These are phyloP conservation scores for Margarornis squamiger DNA, from an alignment of 2,797 vertebrate species.

Conservation along the genomic window DNA sequence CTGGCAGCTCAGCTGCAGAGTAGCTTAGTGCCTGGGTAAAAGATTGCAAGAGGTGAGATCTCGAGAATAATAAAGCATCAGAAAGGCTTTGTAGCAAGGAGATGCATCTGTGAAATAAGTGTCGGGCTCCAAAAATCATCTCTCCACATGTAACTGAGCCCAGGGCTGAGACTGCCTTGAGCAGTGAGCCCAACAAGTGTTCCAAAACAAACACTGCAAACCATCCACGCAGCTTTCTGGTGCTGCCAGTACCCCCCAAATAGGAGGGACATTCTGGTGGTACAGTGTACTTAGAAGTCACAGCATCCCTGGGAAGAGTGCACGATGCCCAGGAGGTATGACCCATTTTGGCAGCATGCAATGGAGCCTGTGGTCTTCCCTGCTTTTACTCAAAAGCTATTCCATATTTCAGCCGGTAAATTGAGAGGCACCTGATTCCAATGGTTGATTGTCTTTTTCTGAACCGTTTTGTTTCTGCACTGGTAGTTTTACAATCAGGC, in stretches of 20 bases:
- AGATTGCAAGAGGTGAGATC: neutral
- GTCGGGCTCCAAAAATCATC: neutral
- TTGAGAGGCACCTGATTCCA: neutral
- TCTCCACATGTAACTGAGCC: fast-evolving
- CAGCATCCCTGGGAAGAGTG: neutral
- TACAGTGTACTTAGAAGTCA: neutral
- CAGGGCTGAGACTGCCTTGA: neutral
- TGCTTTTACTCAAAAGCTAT: neutral
- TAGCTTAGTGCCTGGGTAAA: neutral
- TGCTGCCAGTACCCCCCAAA: neutral
- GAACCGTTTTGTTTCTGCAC: neutral
- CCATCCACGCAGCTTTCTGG: fast-evolving
- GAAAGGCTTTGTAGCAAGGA: neutral
- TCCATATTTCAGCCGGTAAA: neutral
- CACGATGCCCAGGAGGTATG: neutral
- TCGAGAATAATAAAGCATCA: neutral
- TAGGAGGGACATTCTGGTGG: neutral
- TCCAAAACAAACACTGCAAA: neutral
- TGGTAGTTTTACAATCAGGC: neutral
- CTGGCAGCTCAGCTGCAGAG: neutral
- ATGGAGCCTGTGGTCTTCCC: neutral
- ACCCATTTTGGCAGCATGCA: fast-evolving
- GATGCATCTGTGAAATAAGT: neutral
- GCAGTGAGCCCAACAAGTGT: neutral
- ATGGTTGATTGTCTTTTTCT: neutral